phyloP scores from a whole-genome alignment of 1,140 invertebrate genomes.

The Lepidurus apus region DNA sequence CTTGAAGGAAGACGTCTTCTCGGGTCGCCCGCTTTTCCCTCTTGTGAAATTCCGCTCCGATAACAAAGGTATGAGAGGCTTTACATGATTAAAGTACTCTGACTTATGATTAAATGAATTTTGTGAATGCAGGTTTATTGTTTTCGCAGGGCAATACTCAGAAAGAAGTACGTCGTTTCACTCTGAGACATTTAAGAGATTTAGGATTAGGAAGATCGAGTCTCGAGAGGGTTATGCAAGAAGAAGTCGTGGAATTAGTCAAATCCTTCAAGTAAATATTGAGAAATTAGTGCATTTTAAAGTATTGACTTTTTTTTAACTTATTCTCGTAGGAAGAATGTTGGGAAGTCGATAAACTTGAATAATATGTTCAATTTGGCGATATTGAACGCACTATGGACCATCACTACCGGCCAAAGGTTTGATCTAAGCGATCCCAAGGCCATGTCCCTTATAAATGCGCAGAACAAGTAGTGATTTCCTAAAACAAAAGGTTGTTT shows the following conservation, averaged over 20 bases:
- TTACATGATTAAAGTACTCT: too few species aligned
- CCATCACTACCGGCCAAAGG: conserved; percentile 12
- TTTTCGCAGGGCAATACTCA: conserved; percentile 34
- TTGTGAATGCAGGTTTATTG: conserved; percentile 31
- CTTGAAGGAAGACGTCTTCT: conserved; percentile 34
- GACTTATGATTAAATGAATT: too few species aligned
- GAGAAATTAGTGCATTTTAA: too few species aligned
- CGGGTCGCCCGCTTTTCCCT: conserved; percentile 26
- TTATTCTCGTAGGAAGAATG: neutral
- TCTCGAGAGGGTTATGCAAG: conserved; percentile 35
- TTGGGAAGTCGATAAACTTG: conserved; percentile 15
- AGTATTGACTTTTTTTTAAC: too few species aligned
- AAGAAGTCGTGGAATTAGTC: conserved; percentile 35
- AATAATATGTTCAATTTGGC: conserved; percentile 26
- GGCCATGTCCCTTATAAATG: too few species aligned
- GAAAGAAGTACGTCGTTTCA: conserved; percentile 37
- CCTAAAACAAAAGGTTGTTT: too few species aligned
- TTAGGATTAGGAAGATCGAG: conserved; percentile 37
- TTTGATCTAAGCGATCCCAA: conserved; percentile 2
- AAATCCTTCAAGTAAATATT: conserved; percentile 26
- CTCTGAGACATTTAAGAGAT: conserved; percentile 37
- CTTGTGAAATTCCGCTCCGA: neutral
- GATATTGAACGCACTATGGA: conserved; percentile 32
- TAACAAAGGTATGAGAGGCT: neutral
- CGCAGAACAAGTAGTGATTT: too few species aligned